These are phyloP conservation scores for Ellobius talpinus DNA, from an alignment of 2,113 vertebrate genomes.

Conservation along the genomic window DNA sequence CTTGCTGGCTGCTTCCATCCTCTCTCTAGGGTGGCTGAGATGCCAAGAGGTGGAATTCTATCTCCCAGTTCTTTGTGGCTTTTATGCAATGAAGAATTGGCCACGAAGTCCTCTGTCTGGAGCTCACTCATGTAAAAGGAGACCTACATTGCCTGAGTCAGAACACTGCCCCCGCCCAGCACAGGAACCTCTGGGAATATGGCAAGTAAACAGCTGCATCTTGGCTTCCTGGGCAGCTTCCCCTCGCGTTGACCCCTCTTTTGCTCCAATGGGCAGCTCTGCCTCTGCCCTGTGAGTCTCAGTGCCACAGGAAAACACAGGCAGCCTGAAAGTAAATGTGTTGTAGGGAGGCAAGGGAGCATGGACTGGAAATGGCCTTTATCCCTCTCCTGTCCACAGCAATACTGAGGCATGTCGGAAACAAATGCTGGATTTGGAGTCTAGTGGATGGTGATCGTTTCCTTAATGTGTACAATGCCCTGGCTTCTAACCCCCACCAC, in stretches of 20 bases:
- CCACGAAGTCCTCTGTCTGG: neutral
- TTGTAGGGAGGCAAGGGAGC: neutral
- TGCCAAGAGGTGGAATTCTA: neutral
- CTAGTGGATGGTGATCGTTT: neutral
- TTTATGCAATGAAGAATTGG: neutral
- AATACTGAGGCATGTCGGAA: neutral
- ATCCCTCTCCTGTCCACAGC: neutral
- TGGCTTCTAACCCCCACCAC: neutral
- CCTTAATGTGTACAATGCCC: neutral
- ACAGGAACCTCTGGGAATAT: neutral
- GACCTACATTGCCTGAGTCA: neutral
- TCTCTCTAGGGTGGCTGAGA: neutral
- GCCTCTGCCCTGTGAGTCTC: too few species aligned
- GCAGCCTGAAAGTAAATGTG: rapidly evolving
- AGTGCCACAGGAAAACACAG: neutral
- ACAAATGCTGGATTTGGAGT: neutral
- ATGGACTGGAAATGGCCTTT: neutral
- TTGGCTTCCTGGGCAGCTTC: neutral
- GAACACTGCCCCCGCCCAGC: neutral
- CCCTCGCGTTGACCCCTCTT: neutral
- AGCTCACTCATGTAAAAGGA: neutral
- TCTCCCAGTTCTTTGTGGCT: neutral
- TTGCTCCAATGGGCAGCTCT: neutral
- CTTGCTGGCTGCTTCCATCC: neutral
- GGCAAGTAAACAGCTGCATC: neutral